phyloP scores from a whole-genome alignment of 2,113 vertebrate species.

The Labrus mixtus region DNA sequence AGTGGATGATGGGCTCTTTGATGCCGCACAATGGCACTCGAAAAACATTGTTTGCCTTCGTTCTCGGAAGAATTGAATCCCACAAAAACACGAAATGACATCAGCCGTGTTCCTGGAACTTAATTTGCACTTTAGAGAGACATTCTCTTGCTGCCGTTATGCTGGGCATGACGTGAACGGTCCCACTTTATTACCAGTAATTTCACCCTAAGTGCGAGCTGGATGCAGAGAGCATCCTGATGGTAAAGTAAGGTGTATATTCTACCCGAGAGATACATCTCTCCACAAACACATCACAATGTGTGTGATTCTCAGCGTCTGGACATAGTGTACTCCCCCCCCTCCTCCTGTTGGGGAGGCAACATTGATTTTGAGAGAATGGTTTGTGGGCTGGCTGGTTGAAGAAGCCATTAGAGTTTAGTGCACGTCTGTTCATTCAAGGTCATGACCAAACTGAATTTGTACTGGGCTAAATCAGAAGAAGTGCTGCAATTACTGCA shows the following conservation, averaged over 20 bases:
- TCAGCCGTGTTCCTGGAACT: not conserved
- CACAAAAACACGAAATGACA: not conserved
- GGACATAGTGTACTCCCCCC: slow-evolving; percentile 25
- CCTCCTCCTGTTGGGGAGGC: slow-evolving; percentile 11
- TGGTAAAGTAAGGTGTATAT: slow-evolving; percentile 30
- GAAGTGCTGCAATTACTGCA: not conserved
- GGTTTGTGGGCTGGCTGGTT: slow-evolving; percentile 42
- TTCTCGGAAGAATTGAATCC: not conserved
- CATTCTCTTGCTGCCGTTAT: slow-evolving; percentile 1
- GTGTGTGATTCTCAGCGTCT: slow-evolving; percentile 29
- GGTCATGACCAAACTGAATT: slow-evolving; percentile 47
- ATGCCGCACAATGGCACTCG: not conserved
- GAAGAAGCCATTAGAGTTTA: slow-evolving; percentile 65
- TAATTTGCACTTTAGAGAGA: not conserved
- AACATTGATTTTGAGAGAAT: slow-evolving; percentile 64
- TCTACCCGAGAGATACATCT: slow-evolving; percentile 7
- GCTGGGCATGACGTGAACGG: slow-evolving; percentile 9
- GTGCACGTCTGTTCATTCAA: slow-evolving; percentile 40
- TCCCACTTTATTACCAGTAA: slow-evolving; percentile 46
- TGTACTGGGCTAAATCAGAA: slow-evolving; percentile 15
- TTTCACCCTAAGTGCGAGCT: slow-evolving; percentile 17
- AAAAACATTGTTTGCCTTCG: not conserved
- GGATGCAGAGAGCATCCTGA: slow-evolving; percentile 13
- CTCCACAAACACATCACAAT: slow-evolving; percentile 10
- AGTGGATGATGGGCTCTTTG: slow-evolving; percentile 3